Conservation (phyloP, 1,140 invertebrate species). For the Cyclina sinensis region DNA sequence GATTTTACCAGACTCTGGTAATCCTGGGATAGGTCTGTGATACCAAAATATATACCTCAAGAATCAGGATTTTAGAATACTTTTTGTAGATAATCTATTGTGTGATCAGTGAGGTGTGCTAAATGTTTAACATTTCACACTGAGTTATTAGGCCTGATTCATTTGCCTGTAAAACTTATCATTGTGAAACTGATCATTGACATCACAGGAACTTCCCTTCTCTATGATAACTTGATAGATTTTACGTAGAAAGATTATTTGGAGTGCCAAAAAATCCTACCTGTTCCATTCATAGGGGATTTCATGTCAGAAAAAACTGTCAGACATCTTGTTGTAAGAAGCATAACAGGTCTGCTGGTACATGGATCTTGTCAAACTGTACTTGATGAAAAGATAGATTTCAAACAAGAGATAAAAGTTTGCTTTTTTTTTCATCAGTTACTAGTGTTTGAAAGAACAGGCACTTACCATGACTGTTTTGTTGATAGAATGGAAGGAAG, state of each 20-base stretch:
- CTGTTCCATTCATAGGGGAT: slow-evolving; percentile 44
- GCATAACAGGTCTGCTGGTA: not conserved
- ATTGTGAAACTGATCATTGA: slow-evolving; percentile 5
- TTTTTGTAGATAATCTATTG: not conserved
- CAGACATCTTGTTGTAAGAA: slow-evolving; percentile 11
- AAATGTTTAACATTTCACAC: slow-evolving; percentile 42
- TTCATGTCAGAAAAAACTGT: slow-evolving; percentile 10
- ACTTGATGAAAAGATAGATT: slow-evolving; percentile 14
- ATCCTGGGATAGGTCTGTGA: too few species aligned
- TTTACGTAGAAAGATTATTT: slow-evolving; percentile 21
- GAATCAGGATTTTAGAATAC: not conserved
- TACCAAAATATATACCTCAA: too few species aligned
- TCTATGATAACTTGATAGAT: slow-evolving; percentile 38
- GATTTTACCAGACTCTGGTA: too few species aligned
- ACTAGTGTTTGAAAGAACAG: not conserved
- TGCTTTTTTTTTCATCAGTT: slow-evolving; percentile 2
- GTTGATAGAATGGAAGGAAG: not conserved
- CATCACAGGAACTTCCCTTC: not conserved
- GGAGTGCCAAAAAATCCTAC: not conserved
- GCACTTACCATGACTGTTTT: not conserved
- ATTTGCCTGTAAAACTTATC: slow-evolving; percentile 10
- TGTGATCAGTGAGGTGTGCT: not conserved
- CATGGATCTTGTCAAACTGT: not conserved
- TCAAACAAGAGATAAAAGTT: slow-evolving; percentile 7
- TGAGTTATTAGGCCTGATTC: not conserved